phyloP scores from a whole-genome alignment of 1,140 invertebrate species.

The Phocides pigmalion region DNA sequence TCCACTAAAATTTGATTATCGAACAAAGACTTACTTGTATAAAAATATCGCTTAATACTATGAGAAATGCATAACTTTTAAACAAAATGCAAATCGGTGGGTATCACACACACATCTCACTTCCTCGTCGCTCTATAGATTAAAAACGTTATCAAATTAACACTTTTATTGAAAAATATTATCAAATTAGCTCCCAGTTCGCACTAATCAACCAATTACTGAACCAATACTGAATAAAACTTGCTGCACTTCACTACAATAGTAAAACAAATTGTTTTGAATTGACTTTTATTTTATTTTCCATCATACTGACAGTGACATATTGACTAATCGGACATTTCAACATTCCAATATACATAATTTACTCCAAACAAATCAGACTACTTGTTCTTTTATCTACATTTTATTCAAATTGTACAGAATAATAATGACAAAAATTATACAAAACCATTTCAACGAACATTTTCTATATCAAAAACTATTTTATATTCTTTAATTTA shows the following conservation, averaged over 20 bases:
- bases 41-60: conserved; percentile 17
- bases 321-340: background rate
- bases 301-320: too few relatives aligned
- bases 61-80: conserved; percentile 44
- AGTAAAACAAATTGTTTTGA: background rate
- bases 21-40: conserved; percentile 34
- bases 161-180: conserved; percentile 12
- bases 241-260: background rate
- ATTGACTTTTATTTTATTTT: too few relatives aligned
- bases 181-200: conserved; percentile 10
- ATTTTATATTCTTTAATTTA: too few relatives aligned
- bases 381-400: too few relatives aligned
- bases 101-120: conserved; percentile 39
- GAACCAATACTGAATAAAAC: background rate
- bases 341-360: background rate
- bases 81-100: conserved; percentile 37
- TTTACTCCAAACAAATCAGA: too few relatives aligned
- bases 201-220: background rate
- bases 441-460: too few relatives aligned
- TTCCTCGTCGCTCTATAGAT: conserved; percentile 30
- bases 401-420: too few relatives aligned
- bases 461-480: too few relatives aligned
- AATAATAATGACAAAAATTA: too few relatives aligned
- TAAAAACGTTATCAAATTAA: background rate
- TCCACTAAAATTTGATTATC: background rate